Conservation (phyloP, 2,113 vertebrate genomes). For the Zeus faber region DNA sequence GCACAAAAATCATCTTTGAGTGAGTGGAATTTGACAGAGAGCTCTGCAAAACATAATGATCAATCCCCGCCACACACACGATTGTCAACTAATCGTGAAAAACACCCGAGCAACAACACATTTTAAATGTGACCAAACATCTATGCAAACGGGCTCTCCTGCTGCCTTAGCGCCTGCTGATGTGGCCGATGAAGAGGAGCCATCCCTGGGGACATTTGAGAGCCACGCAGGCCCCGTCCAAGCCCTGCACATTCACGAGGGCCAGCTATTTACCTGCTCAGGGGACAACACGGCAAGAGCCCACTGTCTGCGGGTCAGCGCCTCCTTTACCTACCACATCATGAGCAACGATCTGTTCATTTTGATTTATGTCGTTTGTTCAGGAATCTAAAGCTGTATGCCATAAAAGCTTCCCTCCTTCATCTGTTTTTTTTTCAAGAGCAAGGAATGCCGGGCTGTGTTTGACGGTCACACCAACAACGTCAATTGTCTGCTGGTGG, state of each 20-base stretch:
- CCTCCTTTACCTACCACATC: not conserved
- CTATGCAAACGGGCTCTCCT: not conserved
- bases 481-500: slow-evolving; percentile 90
- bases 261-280: slow-evolving; percentile 88
- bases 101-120: too few species aligned
- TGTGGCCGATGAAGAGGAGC: slow-evolving; percentile 79
- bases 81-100: too few species aligned
- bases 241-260: slow-evolving; percentile 86
- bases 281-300: slow-evolving; percentile 89
- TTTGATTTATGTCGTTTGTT: not conserved
- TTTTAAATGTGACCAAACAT: not conserved
- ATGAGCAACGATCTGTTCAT: not conserved
- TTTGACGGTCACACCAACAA: slow-evolving; percentile 91
- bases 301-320: slow-evolving; percentile 80
- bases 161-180: slow-evolving; percentile 75
- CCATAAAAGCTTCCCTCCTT: not conserved
- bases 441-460: slow-evolving; percentile 78
- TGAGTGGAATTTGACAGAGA: too few species aligned
- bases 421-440: slow-evolving; percentile 64
- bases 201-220: slow-evolving; percentile 82
- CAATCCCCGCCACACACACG: too few species aligned
- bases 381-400: not conserved
- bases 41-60: too few species aligned
- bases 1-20: too few species aligned
- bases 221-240: slow-evolving; percentile 87